Evolutionary conservation across 2,888 invertebrate species (phyloP).

Genomic region (Diaphora mendica): DNA sequence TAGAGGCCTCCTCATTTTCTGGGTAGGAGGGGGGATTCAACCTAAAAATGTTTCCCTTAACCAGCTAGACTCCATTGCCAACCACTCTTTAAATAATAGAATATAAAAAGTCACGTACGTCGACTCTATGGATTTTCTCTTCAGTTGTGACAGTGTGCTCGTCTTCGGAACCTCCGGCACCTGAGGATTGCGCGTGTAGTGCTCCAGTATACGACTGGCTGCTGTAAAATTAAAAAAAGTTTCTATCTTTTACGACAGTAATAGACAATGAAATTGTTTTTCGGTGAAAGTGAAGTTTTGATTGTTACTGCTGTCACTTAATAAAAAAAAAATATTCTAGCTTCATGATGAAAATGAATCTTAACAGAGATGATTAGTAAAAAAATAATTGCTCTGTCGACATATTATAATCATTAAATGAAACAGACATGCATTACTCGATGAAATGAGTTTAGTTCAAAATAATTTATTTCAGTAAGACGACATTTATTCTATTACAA

Average conservation of each 20-base stretch:
- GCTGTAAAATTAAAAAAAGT: conserved; percentile 60
- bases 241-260: not conserved
- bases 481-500: too few species aligned
- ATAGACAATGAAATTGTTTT: not conserved
- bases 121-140: conserved; percentile 63
- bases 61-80: not conserved
- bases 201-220: conserved; percentile 79
- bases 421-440: not conserved
- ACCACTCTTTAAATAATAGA: not conserved
- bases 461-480: not conserved
- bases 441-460: not conserved
- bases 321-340: not conserved
- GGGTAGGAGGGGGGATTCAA: too few species aligned
- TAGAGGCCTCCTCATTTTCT: too few species aligned
- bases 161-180: conserved; percentile 56
- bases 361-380: not conserved
- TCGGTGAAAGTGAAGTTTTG: not conserved
- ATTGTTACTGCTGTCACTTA: not conserved
- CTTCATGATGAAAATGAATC: not conserved
- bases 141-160: conserved; percentile 55
- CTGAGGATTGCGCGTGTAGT: conserved; percentile 76
- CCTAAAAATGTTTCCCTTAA: too few species aligned
- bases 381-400: not conserved
- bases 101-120: conserved; percentile 50
- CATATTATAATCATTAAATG: not conserved